Base-by-base conservation (phyloP, 2,113 vertebrate species). In the Nothoprocta perdicaria region DNA sequence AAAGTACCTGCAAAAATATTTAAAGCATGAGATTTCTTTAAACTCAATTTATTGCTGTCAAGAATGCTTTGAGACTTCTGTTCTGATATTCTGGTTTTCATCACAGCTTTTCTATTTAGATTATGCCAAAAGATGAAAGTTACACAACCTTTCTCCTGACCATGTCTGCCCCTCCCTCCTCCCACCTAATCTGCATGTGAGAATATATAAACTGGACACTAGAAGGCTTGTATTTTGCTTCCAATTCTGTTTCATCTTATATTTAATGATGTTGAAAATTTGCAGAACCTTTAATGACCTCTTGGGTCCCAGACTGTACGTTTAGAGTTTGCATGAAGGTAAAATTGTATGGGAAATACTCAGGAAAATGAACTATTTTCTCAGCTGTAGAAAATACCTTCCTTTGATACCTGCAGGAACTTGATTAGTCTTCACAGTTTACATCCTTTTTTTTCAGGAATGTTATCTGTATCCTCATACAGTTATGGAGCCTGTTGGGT, bases 261-360 rank as follows among this genome's bases (percentile, higher is more conserved):
- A 18, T 10, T 80, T 83, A 94, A 68, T 52, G 31, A 46, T 52
- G 46, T 33, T 77, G 86, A 86, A 93, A 95, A 93, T 80, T 80
- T 63, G 77, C 9, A 90, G 71, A 90, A 84, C 45, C 45, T 93
- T 81, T 82, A 71, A 60, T 82, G 18, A 78, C 33, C 17, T 72
- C 52, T 68, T 61, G 31, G 33, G 10, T 75, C 91, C 22, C 23
- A 68, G 82, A 29, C 10, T 68, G 17, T 55, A 16, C 0, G 0
- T 80, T 85, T 88, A 63, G 27, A 27, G 58, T 85, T 89, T 71
- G 31, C 57, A 50, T 27, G 45, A 86, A 80, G 45, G 46, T 68
- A 89, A 84, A 88, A 75, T 72, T 4, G 0, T 13, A 17, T 4
- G 61, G 48, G 61, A 93, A 89, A 86, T 38, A 14, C 27, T 67